These are phyloP conservation scores for Zhengitettix transpicula DNA, from an alignment of 2,888 invertebrate species.

Conservation along the genomic window DNA sequence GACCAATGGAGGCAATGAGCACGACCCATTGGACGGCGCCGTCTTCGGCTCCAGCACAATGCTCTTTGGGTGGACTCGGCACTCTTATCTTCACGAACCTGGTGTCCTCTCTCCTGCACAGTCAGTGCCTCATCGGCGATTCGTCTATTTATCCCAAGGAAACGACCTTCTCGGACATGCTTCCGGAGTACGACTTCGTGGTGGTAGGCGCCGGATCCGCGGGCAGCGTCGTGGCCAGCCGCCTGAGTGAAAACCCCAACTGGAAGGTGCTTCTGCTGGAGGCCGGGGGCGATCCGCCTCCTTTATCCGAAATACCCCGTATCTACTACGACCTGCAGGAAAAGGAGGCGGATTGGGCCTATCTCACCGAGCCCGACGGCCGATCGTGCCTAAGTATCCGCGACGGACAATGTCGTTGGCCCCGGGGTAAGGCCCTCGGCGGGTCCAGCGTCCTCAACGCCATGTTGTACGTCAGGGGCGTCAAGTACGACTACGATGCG, in stretches of 20 bases:
- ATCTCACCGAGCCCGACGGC: slow-evolving; percentile 29
- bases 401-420: slow-evolving; percentile 30
- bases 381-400: slow-evolving; percentile 22
- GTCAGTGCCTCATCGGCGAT: too few species aligned
- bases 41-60: too few species aligned
- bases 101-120: too few species aligned
- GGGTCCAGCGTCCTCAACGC: slow-evolving; percentile 46
- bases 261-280: slow-evolving; percentile 24
- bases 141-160: too few species aligned
- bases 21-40: too few species aligned
- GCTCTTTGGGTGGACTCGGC: too few species aligned
- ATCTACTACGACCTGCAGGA: slow-evolving; percentile 13
- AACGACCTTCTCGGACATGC: not conserved
- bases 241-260: slow-evolving; percentile 16
- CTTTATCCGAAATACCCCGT: slow-evolving; percentile 9
- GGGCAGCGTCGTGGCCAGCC: slow-evolving; percentile 21
- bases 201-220: slow-evolving; percentile 10
- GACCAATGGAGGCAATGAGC: too few species aligned
- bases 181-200: slow-evolving; percentile 18
- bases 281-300: slow-evolving; percentile 27
- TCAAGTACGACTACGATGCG: slow-evolving; percentile 41
- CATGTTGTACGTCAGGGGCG: slow-evolving; percentile 47
- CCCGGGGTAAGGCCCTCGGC: slow-evolving; percentile 44
- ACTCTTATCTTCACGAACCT: too few species aligned
- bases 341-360: slow-evolving; percentile 28